Evolutionary conservation across 2,797 vertebrate genomes (phyloP).

Genomic region (Amblyraja radiata): DNA sequence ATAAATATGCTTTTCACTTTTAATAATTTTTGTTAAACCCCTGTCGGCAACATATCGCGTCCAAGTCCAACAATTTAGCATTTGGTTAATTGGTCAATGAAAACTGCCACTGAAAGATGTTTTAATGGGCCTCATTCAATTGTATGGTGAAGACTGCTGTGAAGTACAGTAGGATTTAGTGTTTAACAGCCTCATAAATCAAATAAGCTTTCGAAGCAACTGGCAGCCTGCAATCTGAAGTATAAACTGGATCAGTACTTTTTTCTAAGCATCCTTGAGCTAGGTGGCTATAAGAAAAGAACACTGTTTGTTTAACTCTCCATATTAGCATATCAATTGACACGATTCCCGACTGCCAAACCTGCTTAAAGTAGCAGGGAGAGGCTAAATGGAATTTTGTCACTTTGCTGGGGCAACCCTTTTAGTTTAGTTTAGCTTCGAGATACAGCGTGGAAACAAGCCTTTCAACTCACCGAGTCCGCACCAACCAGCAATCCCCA

Average conservation of each 20-base stretch:
- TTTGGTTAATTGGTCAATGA: conserved; percentile 28
- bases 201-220: background rate
- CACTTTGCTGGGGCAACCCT: background rate
- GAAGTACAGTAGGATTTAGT: background rate
- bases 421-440: no score
- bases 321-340: background rate
- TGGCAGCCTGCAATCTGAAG: background rate
- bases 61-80: background rate
- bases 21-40: background rate
- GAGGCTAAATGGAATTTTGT: background rate
- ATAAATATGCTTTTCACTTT: background rate
- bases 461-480: no score
- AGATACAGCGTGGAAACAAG: no score
- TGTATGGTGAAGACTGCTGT: background rate
- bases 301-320: background rate
- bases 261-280: background rate
- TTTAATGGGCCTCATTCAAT: background rate
- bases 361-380: background rate
- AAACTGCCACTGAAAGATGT: conserved; percentile 23
- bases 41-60: background rate
- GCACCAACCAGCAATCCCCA: no score
- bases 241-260: background rate
- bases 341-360: background rate
- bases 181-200: conserved; percentile 4
- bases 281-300: background rate